Percentiles rank a stretch among this genome's conserved stretches.
phyloP scores from a whole-genome alignment of 2,113 vertebrate species.

The Balaeniceps rex region DNA sequence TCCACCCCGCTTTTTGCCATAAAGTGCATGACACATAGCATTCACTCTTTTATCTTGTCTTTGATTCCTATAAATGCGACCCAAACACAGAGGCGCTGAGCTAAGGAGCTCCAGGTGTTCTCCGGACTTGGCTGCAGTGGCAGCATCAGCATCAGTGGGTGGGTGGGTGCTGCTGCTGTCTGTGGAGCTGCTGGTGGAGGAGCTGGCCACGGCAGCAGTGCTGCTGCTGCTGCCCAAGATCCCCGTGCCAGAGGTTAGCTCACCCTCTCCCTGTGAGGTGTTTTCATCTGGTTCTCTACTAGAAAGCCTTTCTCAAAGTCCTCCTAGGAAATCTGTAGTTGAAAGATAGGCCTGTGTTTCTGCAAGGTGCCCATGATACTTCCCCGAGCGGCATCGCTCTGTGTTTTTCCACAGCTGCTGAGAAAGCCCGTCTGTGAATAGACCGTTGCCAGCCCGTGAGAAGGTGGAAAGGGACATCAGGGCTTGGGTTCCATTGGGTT shows the following conservation, averaged over 20 bases:
- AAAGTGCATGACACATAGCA: rapidly evolving
- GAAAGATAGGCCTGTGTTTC: background rate
- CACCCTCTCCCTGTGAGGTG: background rate
- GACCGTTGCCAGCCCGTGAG: background rate
- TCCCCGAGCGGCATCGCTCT: rapidly evolving
- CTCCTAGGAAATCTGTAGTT: background rate
- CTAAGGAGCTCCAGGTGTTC: background rate
- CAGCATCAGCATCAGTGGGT: no score
- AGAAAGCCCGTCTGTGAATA: background rate
- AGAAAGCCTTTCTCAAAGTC: background rate
- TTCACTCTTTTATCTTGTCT: background rate
- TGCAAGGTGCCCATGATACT: rapidly evolving
- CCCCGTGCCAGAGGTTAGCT: background rate
- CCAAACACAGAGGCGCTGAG: background rate
- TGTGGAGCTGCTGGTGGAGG: rapidly evolving
- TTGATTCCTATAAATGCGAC: background rate
- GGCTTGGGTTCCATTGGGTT: background rate
- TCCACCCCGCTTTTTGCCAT: background rate
- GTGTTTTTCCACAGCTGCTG: background rate
- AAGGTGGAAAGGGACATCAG: background rate
- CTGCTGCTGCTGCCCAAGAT: background rate
- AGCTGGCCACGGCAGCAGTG: background rate
- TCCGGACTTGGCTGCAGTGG: rapidly evolving
- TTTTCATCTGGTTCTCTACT: background rate
- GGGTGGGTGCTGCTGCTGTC: background rate